Evolutionary conservation across 2,888 invertebrate genomes (phyloP), one percentile per base, ranked within the genome.

Genomic region (Papilio demoleus): DNA sequence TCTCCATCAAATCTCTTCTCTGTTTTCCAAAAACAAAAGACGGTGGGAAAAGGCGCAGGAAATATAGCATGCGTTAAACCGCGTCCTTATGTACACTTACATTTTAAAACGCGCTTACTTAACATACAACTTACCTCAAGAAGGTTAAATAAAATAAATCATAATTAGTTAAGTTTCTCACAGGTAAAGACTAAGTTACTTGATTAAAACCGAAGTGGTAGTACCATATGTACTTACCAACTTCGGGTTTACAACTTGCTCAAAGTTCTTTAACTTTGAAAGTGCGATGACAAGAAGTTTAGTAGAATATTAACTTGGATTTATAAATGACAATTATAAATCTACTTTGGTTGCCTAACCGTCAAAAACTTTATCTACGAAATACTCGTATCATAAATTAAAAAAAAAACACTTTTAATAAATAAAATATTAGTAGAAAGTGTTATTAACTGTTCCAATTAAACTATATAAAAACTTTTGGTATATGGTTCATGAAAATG

Each of bases 121-220:
- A n/a, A n/a, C n/a, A n/a, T n/a, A n/a, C n/a, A n/a, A n/a, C 31
- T 31, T 31, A 31, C 6, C 3, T 31, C 6, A 11, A 2, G 11
- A 38, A 38, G 12, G 4, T 12, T n/a, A n/a, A 12, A 12, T 4
- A 6, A 42, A 27, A n/a, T n/a, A n/a, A n/a, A 40, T 50, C 34
- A n/a, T 45, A 62, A 47, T 45, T 53, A 64, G 12, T 12, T 50
- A 53, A 64, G 22, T 53, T 64, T 22, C 19, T 17, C 53, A 36
- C n/a, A 50, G 24, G 36, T 50, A 63, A 5, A 31, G n/a, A 2
- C 3, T 36, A 38, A 64, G 56, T 36, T 34, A 65, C 56, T 56
- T 65, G 42, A 65, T 65, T 56, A 65, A 65, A 58, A 45, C 40
- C 27, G 17, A 58, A 42, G 31, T 22, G 36, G 22, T 40, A 14